Evolutionary conservation across 1,140 invertebrate species (phyloP).

Genomic region (Thrips palmi): DNA sequence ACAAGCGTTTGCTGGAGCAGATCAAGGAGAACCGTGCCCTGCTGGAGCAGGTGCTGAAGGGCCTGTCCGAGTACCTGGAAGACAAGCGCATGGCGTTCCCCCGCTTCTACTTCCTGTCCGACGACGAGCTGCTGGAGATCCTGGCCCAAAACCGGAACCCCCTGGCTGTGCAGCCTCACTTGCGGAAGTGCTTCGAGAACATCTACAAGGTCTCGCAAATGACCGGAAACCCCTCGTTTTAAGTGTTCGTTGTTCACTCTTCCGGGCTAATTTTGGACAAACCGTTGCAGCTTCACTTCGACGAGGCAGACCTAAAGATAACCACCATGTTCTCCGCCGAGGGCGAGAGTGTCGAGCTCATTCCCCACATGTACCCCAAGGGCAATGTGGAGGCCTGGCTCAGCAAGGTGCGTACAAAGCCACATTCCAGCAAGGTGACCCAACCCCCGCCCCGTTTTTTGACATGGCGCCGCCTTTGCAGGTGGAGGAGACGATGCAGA

Average conservation of each 20-base stretch:
- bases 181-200: conserved; percentile 64
- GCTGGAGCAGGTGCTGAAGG: conserved; percentile 43
- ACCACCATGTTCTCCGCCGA: conserved; percentile 61
- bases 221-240: not conserved
- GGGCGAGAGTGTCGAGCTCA: conserved; percentile 45
- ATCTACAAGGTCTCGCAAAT: conserved; percentile 41
- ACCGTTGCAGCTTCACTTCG: conserved; percentile 38
- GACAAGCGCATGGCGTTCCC: conserved; percentile 51
- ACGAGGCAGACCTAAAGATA: conserved; percentile 44
- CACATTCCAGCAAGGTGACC: too few relatives aligned
- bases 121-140: conserved; percentile 59
- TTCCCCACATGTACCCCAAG: conserved; percentile 40
- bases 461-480: too few relatives aligned
- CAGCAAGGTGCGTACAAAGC: conserved; percentile 21
- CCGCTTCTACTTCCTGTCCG: conserved; percentile 57
- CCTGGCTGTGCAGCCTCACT: conserved; percentile 53
- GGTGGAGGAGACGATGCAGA: conserved; percentile 48
- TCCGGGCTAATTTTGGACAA: not conserved
- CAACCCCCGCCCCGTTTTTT: too few relatives aligned
- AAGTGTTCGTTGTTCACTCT: not conserved
- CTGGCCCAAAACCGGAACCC: conserved; percentile 53
- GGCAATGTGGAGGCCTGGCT: conserved; percentile 68
- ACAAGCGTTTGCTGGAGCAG: conserved; percentile 39
- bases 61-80: conserved; percentile 54
- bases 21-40: conserved; percentile 44